Evolutionary conservation across 2,113 vertebrate species (phyloP).

Genomic region (Channa argus): DNA sequence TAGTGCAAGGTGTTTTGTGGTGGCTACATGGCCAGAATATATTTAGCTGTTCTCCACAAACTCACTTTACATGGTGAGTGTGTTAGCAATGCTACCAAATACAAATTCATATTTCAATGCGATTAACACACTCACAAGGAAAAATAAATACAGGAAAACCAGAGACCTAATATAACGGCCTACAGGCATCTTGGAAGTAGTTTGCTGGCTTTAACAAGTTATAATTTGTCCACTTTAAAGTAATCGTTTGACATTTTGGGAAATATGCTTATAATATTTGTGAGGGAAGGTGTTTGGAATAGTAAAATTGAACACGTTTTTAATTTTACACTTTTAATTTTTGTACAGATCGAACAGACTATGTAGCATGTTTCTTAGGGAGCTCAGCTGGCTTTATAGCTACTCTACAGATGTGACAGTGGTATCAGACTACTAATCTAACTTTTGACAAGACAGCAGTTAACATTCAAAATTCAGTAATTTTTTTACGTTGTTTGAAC

Average conservation of each 20-base stretch:
- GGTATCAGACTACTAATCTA: neutral
- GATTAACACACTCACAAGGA: constrained; percentile 9
- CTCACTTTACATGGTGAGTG: constrained; percentile 73
- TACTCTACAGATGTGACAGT: neutral
- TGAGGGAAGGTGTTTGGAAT: too few species aligned
- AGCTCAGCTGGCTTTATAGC: neutral
- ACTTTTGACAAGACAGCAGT: neutral
- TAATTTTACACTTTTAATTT: too few species aligned
- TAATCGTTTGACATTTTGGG: neutral
- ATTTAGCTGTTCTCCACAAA: constrained; percentile 80
- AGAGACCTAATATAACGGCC: neutral
- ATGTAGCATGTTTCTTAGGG: too few species aligned
- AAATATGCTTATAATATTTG: neutral
- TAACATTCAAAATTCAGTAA: too few species aligned
- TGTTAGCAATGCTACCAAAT: constrained; percentile 40
- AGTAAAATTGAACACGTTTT: too few species aligned
- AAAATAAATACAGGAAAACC: neutral
- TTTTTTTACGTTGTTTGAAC: neutral
- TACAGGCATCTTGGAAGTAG: neutral
- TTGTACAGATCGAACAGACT: too few species aligned
- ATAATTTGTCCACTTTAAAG: neutral
- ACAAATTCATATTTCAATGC: neutral
- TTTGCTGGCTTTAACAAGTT: neutral
- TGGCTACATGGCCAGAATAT: constrained; percentile 67
- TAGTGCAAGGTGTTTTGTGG: constrained; percentile 53